phyloP scores from a whole-genome alignment of 2,888 invertebrate genomes.

The Andrena chrysosceles region DNA sequence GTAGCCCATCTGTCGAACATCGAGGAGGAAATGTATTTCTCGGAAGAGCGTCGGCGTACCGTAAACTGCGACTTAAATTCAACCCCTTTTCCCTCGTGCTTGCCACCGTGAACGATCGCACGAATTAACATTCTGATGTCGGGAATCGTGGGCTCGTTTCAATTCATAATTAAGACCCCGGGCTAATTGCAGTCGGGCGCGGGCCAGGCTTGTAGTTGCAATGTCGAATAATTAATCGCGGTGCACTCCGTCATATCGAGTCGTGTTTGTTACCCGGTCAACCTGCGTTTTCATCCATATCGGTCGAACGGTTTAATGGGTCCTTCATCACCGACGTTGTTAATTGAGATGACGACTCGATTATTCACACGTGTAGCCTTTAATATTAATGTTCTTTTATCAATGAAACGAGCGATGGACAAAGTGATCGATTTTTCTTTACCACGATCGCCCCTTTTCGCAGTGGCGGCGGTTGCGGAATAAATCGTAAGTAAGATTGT shows the following conservation, averaged over 20 bases:
- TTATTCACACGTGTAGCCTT: no score
- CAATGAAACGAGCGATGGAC: no score
- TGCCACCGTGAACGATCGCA: conserved; percentile 17
- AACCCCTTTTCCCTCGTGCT: background rate
- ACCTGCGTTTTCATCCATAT: background rate
- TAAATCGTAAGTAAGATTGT: no score
- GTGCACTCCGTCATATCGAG: conserved; percentile 1
- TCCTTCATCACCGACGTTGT: background rate
- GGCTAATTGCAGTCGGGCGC: conserved; percentile 38
- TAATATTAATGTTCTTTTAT: no score
- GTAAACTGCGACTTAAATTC: conserved; percentile 18
- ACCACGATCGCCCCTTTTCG: no score
- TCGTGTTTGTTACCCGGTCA: conserved; percentile 10
- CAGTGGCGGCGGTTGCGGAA: no score
- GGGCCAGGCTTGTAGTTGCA: conserved; percentile 8
- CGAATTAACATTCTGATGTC: conserved; percentile 49
- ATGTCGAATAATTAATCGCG: conserved; percentile 46
- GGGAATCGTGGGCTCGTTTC: conserved; percentile 24
- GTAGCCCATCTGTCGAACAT: background rate
- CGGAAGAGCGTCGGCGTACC: conserved; percentile 1
- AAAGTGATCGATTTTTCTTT: no score
- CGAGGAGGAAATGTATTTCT: background rate
- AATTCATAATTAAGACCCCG: conserved; percentile 47
- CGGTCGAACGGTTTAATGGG: background rate
- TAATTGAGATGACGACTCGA: no score